Base-by-base conservation (phyloP, 2,888 invertebrate species). In the Piscicola geometra region DNA sequence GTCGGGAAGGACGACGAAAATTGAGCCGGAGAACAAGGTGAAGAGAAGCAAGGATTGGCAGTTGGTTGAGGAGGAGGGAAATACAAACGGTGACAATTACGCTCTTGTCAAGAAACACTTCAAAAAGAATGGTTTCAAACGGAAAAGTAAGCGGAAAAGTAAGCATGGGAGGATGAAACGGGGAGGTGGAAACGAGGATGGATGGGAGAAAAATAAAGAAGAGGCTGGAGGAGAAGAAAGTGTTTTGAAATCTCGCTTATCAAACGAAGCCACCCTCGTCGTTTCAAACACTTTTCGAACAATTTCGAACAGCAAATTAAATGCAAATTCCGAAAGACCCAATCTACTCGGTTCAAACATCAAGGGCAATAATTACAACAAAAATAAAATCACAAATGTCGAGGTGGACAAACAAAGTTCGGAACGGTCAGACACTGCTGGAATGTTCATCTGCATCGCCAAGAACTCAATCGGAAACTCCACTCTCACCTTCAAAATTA, bases 381-480 rank as follows among this genome's bases (percentile, higher is more conserved):
- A 30, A 64, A 28, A n/a, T 64, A n/a, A 64, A 5, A n/a, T 28
- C n/a, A 52, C 52, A 2, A 50, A 71, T 15, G 71, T 52, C 1
- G 50, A 32, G 2, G 18, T 50, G 30, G 30, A n/a, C 52, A 56
- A 83, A 84, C 1, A 80, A 81, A 71, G 83, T 83, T 1, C 80
- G 80, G 33, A 79, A 80, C 2, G 81, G 82, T 76, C 81, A 77
- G 32, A 81, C 78, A 76, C 75, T 21, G 15, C 78, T 60, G 82
- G 82, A 15, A 81, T 80, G 77, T 85, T 84, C 78, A 81, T 82
- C 76, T 85, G 85, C 77, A 79, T 84, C 25, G 85, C 85, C 3
- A 82, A 81, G 77, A 85, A 85, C 78, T 83, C 82, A 0, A 84
- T 84, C 0, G 85, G 85, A 1, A 84, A 84, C 77, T 83, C 84